A percentile compares a stretch with the other conserved stretches of the same genome.
These are phyloP conservation scores for Columba janthina DNA, from an alignment of 2,113 vertebrate genomes.

Conservation along the genomic window DNA sequence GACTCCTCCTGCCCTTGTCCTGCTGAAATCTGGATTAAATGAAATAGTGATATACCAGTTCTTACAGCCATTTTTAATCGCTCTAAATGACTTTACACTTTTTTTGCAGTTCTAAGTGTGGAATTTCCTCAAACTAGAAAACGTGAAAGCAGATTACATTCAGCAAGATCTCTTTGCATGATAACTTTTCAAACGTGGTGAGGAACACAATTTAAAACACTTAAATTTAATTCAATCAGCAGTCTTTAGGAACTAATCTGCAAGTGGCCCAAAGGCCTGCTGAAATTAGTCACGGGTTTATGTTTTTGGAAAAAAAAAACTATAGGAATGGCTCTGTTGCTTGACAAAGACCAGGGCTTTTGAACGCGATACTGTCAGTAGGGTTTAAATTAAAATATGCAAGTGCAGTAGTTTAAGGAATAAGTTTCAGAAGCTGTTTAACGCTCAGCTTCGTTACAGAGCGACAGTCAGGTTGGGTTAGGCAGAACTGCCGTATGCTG, in stretches of 20 bases:
- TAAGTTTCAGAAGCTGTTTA: constrained; percentile 60
- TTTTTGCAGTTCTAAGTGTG: background rate
- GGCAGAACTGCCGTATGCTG: background rate
- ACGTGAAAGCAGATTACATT: constrained; percentile 7
- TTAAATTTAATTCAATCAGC: background rate
- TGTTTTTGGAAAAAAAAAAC: background rate
- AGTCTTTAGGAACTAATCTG: constrained; percentile 10
- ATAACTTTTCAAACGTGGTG: background rate
- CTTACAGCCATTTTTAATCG: background rate
- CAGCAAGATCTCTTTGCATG: background rate
- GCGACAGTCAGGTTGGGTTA: background rate
- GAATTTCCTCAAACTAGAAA: constrained; percentile 25
- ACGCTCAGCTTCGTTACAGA: constrained; percentile 21
- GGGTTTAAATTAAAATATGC: constrained; percentile 54
- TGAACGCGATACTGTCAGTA: background rate
- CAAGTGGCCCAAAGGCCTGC: background rate
- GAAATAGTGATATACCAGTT: background rate
- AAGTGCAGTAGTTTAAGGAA: constrained; percentile 45
- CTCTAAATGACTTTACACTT: background rate
- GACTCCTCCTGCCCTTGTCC: background rate
- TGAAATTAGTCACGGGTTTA: constrained; percentile 16
- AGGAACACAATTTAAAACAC: background rate
- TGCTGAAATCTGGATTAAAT: background rate
- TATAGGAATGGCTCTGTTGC: background rate
- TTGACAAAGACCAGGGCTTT: background rate